These are phyloP conservation scores for Ostrea edulis DNA, from an alignment of 1,140 invertebrate species.

Conservation along the genomic window DNA sequence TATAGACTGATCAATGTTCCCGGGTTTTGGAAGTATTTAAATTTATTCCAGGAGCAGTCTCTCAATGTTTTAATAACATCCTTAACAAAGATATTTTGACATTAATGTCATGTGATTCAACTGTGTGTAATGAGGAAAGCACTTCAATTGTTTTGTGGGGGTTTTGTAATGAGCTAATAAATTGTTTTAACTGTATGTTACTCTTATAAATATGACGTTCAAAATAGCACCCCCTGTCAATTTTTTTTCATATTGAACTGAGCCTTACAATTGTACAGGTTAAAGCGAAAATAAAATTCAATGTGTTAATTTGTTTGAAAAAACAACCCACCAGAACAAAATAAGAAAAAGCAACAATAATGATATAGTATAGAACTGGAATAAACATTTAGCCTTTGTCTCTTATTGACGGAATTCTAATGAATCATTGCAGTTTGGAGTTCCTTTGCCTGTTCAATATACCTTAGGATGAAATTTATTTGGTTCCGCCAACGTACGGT, in stretches of 20 bases:
- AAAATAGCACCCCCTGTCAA: too few relatives aligned
- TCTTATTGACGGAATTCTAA: neutral
- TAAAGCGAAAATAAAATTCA: too few relatives aligned
- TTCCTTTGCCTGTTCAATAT: neutral
- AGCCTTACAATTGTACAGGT: too few relatives aligned
- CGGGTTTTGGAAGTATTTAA: too few relatives aligned
- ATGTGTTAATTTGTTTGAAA: too few relatives aligned
- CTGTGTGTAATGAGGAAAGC: conserved; percentile 12
- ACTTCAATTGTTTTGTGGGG: neutral
- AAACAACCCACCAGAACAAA: neutral
- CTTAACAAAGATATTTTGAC: too few relatives aligned
- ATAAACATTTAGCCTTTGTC: neutral
- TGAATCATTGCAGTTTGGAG: neutral
- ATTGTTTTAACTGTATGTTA: too few relatives aligned
- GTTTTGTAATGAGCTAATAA: neutral
- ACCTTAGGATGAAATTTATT: neutral
- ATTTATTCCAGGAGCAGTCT: too few relatives aligned
- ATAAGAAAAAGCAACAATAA: neutral
- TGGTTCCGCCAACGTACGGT: neutral
- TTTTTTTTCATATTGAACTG: too few relatives aligned
- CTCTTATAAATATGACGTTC: too few relatives aligned
- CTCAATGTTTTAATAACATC: too few relatives aligned
- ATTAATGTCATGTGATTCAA: neutral
- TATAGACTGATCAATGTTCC: too few relatives aligned
- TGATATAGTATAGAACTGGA: neutral